These are phyloP conservation scores for Ploceus nigricollis DNA, from an alignment of 2,113 vertebrate genomes.

Conservation along the genomic window DNA sequence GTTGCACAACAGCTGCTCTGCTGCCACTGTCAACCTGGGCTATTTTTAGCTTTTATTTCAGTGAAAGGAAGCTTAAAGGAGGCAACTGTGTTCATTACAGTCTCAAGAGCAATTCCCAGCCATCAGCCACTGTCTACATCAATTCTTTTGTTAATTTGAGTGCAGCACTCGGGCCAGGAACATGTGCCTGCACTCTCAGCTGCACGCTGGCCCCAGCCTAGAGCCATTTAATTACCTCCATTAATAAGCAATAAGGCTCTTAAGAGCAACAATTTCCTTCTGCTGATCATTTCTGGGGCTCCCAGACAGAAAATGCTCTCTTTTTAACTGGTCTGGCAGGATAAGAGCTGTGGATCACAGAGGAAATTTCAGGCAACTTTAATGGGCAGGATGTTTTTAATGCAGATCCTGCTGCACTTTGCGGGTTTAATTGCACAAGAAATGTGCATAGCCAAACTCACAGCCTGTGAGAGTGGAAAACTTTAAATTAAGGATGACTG, in stretches of 20 bases:
- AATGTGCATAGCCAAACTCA: neutral
- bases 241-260: slow-evolving; percentile 39
- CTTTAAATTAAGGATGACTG: neutral
- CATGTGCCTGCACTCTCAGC: neutral
- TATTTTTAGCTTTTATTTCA: slow-evolving; percentile 6
- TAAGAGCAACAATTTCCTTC: neutral
- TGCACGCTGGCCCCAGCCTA: neutral
- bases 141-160: slow-evolving; percentile 22
- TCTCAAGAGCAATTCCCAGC: slow-evolving; percentile 9
- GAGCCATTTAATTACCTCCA: slow-evolving; percentile 18
- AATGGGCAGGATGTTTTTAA: neutral
- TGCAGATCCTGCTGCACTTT: neutral
- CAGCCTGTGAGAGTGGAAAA: neutral
- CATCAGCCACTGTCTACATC: neutral
- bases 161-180: neutral
- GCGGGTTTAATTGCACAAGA: neutral
- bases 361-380: neutral
- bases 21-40: neutral
- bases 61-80: neutral
- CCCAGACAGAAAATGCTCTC: neutral
- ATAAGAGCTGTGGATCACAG: neutral
- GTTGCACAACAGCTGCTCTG: neutral
- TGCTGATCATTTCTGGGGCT: neutral
- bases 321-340: neutral
- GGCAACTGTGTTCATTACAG: neutral